phyloP scores from a whole-genome alignment of 2,888 invertebrate genomes.

The Tenthredo notha region DNA sequence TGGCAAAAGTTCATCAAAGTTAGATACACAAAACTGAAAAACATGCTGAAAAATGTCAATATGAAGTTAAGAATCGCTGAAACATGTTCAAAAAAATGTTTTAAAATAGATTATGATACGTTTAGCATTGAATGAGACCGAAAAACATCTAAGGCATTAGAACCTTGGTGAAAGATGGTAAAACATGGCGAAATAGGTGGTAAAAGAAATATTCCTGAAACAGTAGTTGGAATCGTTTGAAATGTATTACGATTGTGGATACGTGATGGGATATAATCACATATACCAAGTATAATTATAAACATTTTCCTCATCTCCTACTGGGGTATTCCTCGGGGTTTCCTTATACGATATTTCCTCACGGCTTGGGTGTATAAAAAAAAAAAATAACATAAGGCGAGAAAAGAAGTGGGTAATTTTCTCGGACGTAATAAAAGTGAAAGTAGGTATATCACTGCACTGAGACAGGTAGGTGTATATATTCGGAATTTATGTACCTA shows the following conservation, averaged over 20 bases:
- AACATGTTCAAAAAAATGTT: not conserved
- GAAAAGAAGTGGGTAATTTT: slow-evolving; percentile 18
- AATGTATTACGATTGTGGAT: not conserved
- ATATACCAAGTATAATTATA: not conserved
- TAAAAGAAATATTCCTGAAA: not conserved
- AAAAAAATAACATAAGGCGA: not conserved
- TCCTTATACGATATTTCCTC: not conserved
- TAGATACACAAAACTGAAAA: not conserved
- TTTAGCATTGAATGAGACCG: not conserved
- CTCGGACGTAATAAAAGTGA: slow-evolving; percentile 35
- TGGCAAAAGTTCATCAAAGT: not conserved
- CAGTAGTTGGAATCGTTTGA: not conserved
- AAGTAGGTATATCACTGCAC: slow-evolving; percentile 19
- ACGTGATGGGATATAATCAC: not conserved
- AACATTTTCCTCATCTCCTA: not conserved
- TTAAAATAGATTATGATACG: not conserved
- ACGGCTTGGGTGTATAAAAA: not conserved
- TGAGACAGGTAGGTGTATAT: not conserved
- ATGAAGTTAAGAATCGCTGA: not conserved
- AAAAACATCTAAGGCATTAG: not conserved
- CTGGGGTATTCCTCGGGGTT: not conserved
- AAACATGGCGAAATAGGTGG: not conserved
- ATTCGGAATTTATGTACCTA: slow-evolving; percentile 2
- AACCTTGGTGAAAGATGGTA: not conserved
- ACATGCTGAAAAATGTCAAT: not conserved